Percentiles rank a stretch among this genome's conserved stretches.
Conservation (phyloP, 2,888 invertebrate species). For the Diogma glabrata region DNA sequence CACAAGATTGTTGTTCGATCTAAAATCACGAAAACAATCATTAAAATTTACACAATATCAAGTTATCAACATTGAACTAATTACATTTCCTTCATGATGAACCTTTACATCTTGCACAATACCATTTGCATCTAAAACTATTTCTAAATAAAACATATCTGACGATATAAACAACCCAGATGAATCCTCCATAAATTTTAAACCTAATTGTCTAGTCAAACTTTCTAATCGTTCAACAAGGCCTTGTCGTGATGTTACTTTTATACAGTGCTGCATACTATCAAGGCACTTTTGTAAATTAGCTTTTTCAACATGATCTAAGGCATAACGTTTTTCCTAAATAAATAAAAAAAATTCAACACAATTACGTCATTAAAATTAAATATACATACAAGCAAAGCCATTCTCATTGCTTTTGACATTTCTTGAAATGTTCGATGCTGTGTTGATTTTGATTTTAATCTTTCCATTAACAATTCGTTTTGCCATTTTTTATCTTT, state of each 20-base stretch:
- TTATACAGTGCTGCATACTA: conserved; percentile 85
- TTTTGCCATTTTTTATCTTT: conserved; percentile 66
- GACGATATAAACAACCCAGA: conserved; percentile 83
- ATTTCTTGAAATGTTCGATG: conserved; percentile 74
- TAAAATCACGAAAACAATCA: conserved; percentile 23
- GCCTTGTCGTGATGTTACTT: conserved; percentile 81
- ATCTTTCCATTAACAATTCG: conserved; percentile 83
- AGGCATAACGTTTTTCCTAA: conserved; percentile 70
- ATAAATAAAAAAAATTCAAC: conserved; percentile 35
- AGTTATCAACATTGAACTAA: neutral
- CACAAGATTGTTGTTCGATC: conserved; percentile 71
- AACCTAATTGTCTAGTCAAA: conserved; percentile 78
- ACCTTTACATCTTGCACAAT: conserved; percentile 80
- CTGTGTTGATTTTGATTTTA: conserved; percentile 72
- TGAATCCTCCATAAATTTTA: conserved; percentile 78
- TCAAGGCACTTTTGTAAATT: conserved; percentile 85
- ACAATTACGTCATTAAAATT: conserved; percentile 19
- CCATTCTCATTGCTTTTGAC: conserved; percentile 77
- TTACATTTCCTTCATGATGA: conserved; percentile 77
- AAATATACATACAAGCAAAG: conserved; percentile 43
- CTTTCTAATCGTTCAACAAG: conserved; percentile 87
- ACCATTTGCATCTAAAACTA: conserved; percentile 72
- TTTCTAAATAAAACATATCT: conserved; percentile 93
- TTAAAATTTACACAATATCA: neutral
- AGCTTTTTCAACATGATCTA: conserved; percentile 73